Evolutionary conservation across 2,888 invertebrate genomes (phyloP).

Genomic region (Physocephala rufipes): DNA sequence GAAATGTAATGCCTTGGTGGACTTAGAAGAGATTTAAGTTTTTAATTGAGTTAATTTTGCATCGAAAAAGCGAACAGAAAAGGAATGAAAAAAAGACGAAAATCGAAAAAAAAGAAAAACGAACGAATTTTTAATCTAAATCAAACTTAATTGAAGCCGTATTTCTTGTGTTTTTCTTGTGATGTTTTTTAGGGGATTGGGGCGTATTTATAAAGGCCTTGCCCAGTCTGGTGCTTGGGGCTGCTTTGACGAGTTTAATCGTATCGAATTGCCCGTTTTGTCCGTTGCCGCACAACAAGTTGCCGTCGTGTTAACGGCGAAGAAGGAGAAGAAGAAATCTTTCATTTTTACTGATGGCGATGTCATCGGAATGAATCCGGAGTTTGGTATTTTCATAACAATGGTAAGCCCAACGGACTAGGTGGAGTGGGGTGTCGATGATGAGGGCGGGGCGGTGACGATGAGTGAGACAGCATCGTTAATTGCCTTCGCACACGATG

Average conservation of each 20-base stretch:
- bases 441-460: too few species aligned
- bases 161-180: neutral
- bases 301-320: constrained; percentile 89
- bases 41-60: neutral
- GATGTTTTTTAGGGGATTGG: constrained; percentile 76
- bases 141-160: neutral
- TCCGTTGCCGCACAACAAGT: constrained; percentile 98
- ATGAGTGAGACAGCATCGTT: too few species aligned
- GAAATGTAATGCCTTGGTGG: neutral
- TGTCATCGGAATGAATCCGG: constrained; percentile 88
- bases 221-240: constrained; percentile 98
- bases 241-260: constrained; percentile 97
- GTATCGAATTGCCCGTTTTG: constrained; percentile 91
- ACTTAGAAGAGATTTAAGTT: neutral
- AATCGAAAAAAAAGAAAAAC: neutral
- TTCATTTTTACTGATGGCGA: constrained; percentile 97
- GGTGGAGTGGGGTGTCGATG: too few species aligned
- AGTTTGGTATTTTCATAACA: constrained; percentile 97
- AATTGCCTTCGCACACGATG: too few species aligned
- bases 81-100: neutral
- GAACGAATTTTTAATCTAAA: neutral
- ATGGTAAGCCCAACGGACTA: constrained; percentile 88
- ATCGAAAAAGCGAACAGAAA: too few species aligned
- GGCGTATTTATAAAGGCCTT: constrained; percentile 94
- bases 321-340: constrained; percentile 90